Evolutionary conservation across 37 sponge, comb jelly and placozoan genomes (phyloP).

Genomic region (Halichondria panicea): DNA sequence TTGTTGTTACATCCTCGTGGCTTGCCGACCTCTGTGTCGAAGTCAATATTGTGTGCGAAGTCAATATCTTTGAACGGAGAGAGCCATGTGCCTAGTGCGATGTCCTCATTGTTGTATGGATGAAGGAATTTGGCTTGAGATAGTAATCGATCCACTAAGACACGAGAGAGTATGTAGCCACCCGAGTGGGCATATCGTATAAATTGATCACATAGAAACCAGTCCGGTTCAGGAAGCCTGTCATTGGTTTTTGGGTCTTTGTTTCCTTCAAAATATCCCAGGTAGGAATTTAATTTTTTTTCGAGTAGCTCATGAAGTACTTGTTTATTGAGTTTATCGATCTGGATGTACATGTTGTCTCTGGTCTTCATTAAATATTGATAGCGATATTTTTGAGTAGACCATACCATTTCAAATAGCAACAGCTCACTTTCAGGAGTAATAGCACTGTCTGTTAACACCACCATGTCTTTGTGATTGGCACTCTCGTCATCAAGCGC

Average conservation of each 20-base stretch:
- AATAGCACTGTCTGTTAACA: constrained; percentile 5
- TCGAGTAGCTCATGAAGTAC: neutral
- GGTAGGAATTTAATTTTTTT: constrained; percentile 13
- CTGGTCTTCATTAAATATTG: constrained; percentile 19
- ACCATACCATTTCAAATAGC: constrained; percentile 24
- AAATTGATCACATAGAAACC: constrained; percentile 44
- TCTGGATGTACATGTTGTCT: constrained; percentile 17
- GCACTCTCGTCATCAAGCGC: constrained; percentile 6
- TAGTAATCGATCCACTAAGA: constrained; percentile 21
- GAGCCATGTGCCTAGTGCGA: constrained; percentile 53
- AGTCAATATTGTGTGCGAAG: constrained; percentile 62
- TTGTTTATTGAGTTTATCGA: neutral
- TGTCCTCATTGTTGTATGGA: constrained; percentile 52
- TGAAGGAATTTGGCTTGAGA: constrained; percentile 17
- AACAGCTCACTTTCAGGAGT: constrained; percentile 27
- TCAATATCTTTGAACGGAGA: constrained; percentile 49
- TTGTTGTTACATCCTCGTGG: constrained; percentile 70
- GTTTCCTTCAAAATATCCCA: constrained; percentile 53
- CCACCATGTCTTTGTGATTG: constrained; percentile 13
- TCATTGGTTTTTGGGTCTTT: neutral
- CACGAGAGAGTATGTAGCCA: constrained; percentile 41
- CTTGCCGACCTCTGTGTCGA: constrained; percentile 60
- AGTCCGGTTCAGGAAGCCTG: constrained; percentile 26
- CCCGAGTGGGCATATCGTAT: constrained; percentile 58
- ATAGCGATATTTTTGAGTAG: neutral